Evolutionary conservation across 2,888 invertebrate species (phyloP).

Genomic region (Bembecia ichneumoniformis): DNA sequence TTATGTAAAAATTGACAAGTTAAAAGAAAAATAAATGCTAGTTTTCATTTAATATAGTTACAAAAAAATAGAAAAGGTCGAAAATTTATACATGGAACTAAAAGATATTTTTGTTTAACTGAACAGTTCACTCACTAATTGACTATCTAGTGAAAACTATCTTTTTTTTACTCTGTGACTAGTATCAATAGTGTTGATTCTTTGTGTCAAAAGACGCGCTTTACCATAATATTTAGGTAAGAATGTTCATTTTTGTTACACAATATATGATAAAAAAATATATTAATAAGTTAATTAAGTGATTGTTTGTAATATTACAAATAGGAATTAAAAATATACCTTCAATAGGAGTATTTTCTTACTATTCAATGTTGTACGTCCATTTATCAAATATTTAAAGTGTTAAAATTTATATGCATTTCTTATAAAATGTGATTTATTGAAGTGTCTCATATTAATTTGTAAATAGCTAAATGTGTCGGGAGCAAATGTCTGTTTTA

Average conservation of each 20-base stretch:
- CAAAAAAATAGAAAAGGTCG: too few species aligned
- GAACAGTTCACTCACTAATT: too few species aligned
- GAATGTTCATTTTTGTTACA: constrained; percentile 1
- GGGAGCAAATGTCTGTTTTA: constrained; percentile 50
- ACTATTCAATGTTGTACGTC: constrained; percentile 54
- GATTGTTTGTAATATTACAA: constrained; percentile 49
- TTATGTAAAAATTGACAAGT: too few species aligned
- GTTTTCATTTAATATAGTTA: too few species aligned
- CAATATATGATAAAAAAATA: constrained; percentile 21
- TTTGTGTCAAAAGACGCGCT: constrained; percentile 22
- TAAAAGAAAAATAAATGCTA: too few species aligned
- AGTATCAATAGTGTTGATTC: constrained; percentile 24
- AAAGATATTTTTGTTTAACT: too few species aligned
- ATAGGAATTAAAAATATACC: constrained; percentile 23
- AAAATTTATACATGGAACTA: too few species aligned
- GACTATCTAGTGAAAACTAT: neutral
- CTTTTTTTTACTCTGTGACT: constrained; percentile 18
- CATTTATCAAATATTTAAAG: constrained; percentile 42
- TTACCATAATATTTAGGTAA: constrained; percentile 21
- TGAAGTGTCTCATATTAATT: constrained; percentile 29
- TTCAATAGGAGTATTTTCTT: constrained; percentile 45
- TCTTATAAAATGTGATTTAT: constrained; percentile 43
- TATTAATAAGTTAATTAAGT: constrained; percentile 60
- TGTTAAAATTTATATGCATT: constrained; percentile 47
- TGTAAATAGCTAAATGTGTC: constrained; percentile 43